Conservation (phyloP, 2,113 vertebrate species). For the Lathamus discolor region DNA sequence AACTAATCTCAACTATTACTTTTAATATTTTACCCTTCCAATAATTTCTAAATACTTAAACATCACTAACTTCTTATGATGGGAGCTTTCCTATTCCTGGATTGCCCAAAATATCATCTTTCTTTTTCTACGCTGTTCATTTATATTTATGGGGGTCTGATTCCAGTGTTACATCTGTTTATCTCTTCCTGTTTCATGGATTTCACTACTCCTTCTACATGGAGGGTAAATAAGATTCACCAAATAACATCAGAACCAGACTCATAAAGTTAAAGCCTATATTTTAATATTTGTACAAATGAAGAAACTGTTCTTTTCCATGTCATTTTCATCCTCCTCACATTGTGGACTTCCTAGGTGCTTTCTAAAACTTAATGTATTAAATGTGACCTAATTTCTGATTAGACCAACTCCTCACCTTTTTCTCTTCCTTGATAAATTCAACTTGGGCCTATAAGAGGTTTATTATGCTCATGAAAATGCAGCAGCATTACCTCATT, state of each 20-base stretch:
- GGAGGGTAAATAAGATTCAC: background rate
- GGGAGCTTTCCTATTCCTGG: background rate
- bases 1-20: background rate
- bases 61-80: background rate
- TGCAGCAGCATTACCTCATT: background rate
- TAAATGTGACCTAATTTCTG: background rate
- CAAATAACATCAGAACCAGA: background rate
- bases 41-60: background rate
- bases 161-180: background rate
- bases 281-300: background rate
- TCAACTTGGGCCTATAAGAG: background rate
- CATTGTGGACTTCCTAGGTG: background rate
- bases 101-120: background rate
- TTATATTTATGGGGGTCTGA: background rate
- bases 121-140: background rate
- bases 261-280: background rate
- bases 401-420: background rate
- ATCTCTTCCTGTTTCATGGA: background rate
- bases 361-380: background rate
- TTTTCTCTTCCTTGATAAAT: background rate
- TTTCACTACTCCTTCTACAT: background rate
- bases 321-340: background rate
- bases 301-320: background rate
- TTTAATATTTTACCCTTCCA: background rate
- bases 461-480: conserved; percentile 32